Conservation (phyloP, 2,888 invertebrate species). For the Maniola hyperantus region DNA sequence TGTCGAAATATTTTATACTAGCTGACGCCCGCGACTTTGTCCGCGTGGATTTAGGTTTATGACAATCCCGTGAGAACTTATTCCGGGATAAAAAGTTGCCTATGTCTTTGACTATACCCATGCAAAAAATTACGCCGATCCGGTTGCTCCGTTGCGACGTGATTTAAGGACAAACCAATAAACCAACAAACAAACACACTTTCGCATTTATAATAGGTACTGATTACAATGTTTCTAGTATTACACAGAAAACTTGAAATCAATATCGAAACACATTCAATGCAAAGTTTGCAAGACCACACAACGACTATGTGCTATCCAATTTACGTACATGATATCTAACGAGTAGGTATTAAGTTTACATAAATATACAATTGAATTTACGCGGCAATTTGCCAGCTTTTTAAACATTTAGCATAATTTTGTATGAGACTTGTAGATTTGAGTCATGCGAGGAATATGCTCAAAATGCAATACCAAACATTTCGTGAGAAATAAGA, state of each 20-base stretch:
- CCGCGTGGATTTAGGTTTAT: no score
- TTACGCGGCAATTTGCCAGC: conserved; percentile 35
- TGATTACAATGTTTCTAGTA: conserved; percentile 7
- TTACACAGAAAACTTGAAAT: conserved; percentile 13
- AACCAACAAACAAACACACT: no score
- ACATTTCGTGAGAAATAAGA: background rate
- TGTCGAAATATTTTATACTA: no score
- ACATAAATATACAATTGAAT: conserved; percentile 39
- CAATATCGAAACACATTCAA: conserved; percentile 13
- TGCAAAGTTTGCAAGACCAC: conserved; percentile 24
- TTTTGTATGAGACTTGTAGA: conserved; percentile 17
- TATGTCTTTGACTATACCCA: no score
- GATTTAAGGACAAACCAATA: no score
- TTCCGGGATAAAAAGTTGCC: no score
- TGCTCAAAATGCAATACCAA: background rate
- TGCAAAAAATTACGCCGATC: no score
- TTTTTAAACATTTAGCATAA: conserved; percentile 30
- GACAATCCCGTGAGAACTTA: no score
- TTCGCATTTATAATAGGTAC: no score
- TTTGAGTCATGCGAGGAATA: conserved; percentile 19
- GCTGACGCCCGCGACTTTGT: no score
- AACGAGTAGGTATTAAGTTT: conserved; percentile 29
- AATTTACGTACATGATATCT: conserved; percentile 30
- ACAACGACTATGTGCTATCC: conserved; percentile 29
- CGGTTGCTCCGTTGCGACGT: no score